Conservation (phyloP, 1,140 invertebrate genomes). For the Heterodera carotae region DNA sequence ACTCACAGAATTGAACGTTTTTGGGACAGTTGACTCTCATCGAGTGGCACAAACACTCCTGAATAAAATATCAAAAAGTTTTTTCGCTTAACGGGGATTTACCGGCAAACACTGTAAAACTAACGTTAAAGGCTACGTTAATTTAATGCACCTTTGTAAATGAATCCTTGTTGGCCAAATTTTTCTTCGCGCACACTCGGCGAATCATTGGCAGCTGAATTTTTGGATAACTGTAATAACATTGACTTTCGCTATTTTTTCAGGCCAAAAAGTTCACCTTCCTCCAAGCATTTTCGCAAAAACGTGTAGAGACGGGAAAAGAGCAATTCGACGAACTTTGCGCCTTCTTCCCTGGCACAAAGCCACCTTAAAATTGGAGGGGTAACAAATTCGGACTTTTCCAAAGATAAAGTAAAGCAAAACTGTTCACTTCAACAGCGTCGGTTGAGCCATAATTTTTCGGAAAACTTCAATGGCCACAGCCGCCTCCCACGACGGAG, state of each 20-base stretch:
- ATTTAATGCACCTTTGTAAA: slow-evolving; percentile 37
- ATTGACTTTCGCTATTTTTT: slow-evolving; percentile 5
- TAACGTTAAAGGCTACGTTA: neutral
- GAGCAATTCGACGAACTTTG: slow-evolving; percentile 71
- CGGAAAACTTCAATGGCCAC: slow-evolving; percentile 91
- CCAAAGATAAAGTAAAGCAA: slow-evolving; percentile 69
- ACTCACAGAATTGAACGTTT: slow-evolving; percentile 50
- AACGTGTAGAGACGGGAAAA: slow-evolving; percentile 68
- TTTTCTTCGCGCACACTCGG: slow-evolving; percentile 12
- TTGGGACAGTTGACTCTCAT: slow-evolving; percentile 48
- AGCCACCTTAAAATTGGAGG: slow-evolving; percentile 65
- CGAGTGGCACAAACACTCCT: slow-evolving; percentile 48
- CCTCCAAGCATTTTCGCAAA: slow-evolving; percentile 43
- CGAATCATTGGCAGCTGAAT: neutral
- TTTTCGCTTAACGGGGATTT: too few relatives aligned
- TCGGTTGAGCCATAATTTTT: slow-evolving; percentile 85
- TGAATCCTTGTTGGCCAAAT: slow-evolving; percentile 40
- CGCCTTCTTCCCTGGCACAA: slow-evolving; percentile 61
- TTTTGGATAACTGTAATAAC: neutral
- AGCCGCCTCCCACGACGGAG: slow-evolving; percentile 90
- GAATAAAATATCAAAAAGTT: too few relatives aligned
- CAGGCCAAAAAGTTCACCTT: slow-evolving; percentile 40
- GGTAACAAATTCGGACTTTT: slow-evolving; percentile 81
- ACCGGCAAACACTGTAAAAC: too few relatives aligned
- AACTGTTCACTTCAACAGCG: slow-evolving; percentile 76